Evolutionary conservation across 1,140 invertebrate genomes (phyloP), one percentile per base, ranked within the genome.

Genomic region (Drosophila lacteicornis): DNA sequence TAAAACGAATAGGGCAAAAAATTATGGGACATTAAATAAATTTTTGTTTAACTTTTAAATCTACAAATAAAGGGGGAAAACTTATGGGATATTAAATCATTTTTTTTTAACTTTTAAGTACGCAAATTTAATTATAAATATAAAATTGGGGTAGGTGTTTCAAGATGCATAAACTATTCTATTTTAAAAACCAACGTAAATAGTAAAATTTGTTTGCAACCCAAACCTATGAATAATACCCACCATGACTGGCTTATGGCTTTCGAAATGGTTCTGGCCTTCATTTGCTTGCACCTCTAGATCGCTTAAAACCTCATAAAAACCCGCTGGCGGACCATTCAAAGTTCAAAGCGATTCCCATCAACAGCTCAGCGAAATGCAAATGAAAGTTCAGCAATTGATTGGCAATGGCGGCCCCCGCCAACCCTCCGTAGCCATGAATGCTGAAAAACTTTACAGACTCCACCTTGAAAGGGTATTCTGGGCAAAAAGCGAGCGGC

Each of bases 391-490:
- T 73, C 55, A 50, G 45, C 69, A 59, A 73, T 46, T 50, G 69
- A 73, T 73, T 71, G 69, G 69, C 57, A 22, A 60, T 50, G 27
- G 46, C 56, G 40, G n/a, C 40, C 17, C 7, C 49, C 15, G 58
- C 33, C 27, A 15, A 22, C 8, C 42, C n/a, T 25, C 22, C 33
- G 40, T 25, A 62, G 36, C 36, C 17, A 42, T 42, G 40, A 55
- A 55, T 17, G n/a, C 38, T 36, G 19, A 25, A 53, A 69, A 73
- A 73, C 67, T 60, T 73, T 73, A 59, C 69, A 73, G 69, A 73
- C 67, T 71, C 67, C 69, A 73, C 69, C 67, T 60, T 59, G 69
- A 73, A 73, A 73, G 69, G 53, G 69, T 73, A 73, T 73, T 36
- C 68, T 17, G 55, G 61, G 46, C 68, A 73, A 73, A 73, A 73